Conservation (phyloP, 2,113 vertebrate genomes). For the Nycticorax nycticorax region DNA sequence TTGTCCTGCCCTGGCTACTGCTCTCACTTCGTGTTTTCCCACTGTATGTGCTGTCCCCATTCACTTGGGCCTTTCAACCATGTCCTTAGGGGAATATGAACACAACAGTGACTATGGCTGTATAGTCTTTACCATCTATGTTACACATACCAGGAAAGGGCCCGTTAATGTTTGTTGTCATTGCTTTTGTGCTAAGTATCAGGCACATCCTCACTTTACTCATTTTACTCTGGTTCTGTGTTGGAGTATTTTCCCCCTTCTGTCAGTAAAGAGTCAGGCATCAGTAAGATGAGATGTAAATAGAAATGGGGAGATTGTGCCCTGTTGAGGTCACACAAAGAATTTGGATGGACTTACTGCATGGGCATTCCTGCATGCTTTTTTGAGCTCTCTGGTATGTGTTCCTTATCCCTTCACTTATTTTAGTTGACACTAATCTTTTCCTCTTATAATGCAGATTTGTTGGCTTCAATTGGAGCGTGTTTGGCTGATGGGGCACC, state of each 20-base stretch:
- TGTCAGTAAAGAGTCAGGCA: neutral
- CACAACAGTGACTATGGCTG: neutral
- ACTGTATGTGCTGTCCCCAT: neutral
- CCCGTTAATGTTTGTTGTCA: neutral
- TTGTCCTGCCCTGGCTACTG: neutral
- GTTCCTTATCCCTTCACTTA: neutral
- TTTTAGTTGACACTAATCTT: neutral
- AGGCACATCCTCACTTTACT: neutral
- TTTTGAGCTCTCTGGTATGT: neutral
- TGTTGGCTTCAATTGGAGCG: neutral
- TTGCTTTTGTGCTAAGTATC: neutral
- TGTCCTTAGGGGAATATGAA: neutral
- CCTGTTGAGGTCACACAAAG: neutral
- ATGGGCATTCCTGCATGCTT: neutral
- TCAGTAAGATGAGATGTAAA: neutral
- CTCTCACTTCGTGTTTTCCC: neutral
- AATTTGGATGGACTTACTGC: neutral
- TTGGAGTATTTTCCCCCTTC: neutral
- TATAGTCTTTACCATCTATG: neutral
- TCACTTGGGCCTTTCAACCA: neutral
- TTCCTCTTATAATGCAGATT: neutral
- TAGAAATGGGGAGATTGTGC: neutral
- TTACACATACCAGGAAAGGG: neutral
- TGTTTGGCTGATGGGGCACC: neutral
- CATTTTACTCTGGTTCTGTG: neutral